A percentile compares a stretch with the other conserved stretches of the same genome.
Conservation (phyloP, 1,140 invertebrate species). For the Euborellia annulipes region DNA sequence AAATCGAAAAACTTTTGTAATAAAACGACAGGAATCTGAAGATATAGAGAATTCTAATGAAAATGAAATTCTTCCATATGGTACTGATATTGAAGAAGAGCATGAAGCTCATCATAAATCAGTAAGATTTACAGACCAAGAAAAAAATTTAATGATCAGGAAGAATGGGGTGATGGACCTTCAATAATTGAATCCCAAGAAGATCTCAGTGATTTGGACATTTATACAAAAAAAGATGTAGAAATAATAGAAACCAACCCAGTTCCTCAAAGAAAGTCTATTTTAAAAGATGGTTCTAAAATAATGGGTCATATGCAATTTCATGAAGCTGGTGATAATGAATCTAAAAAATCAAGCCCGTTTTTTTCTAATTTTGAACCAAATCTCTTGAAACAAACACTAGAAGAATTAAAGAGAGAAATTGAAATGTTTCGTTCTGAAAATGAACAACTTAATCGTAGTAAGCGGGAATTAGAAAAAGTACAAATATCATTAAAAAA, state of each 20-base stretch:
- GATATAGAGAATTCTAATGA: too few relatives aligned
- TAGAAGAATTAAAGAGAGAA: constrained; percentile 47
- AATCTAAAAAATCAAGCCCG: background rate
- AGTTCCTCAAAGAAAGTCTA: constrained; percentile 2
- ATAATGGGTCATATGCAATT: constrained; percentile 18
- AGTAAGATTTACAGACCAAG: too few relatives aligned
- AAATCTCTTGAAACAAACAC: constrained; percentile 35
- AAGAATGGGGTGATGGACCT: too few relatives aligned
- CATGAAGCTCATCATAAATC: too few relatives aligned
- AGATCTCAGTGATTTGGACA: too few relatives aligned
- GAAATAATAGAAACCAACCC: background rate
- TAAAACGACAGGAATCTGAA: too few relatives aligned
- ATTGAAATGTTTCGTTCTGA: constrained; percentile 49
- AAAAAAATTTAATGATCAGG: too few relatives aligned
- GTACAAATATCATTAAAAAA: constrained; percentile 29
- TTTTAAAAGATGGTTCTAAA: constrained; percentile 1
- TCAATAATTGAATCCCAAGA: background rate
- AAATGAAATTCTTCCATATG: too few relatives aligned
- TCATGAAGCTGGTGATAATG: constrained; percentile 15
- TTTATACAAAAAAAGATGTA: background rate
- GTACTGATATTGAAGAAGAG: too few relatives aligned
- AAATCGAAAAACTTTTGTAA: too few relatives aligned
- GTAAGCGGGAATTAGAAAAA: constrained; percentile 25
- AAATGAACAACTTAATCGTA: constrained; percentile 33
- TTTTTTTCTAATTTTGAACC: background rate